These are phyloP conservation scores for Crotalus viridis DNA, from an alignment of 2,113 vertebrate species.

Conservation along the genomic window DNA sequence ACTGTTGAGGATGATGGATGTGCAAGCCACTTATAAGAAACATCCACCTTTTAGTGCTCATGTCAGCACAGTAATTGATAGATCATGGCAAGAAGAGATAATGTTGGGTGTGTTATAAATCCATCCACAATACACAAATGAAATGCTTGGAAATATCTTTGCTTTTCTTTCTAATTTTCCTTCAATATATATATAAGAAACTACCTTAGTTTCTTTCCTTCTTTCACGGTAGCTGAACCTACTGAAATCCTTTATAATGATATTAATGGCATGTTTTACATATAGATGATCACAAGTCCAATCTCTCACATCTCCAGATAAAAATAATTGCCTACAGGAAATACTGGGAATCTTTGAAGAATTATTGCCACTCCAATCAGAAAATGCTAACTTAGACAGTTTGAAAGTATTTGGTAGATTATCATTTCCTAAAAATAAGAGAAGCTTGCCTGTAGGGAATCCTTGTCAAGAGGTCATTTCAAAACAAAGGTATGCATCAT, in stretches of 20 bases:
- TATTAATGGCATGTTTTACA: slow-evolving; percentile 5
- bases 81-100: background rate
- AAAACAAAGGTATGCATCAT: background rate
- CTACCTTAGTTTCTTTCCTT: background rate
- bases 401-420: background rate
- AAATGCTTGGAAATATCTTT: slow-evolving; percentile 22
- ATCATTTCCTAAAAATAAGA: background rate
- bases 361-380: background rate
- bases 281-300: background rate
- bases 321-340: background rate
- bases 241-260: background rate
- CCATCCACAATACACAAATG: background rate
- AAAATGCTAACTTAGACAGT: background rate
- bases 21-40: background rate
- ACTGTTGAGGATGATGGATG: slow-evolving; percentile 8
- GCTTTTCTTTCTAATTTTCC: slow-evolving; percentile 3
- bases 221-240: accelerated
- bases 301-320: background rate
- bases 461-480: background rate
- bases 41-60: background rate
- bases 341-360: background rate
- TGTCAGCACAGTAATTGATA: background rate
- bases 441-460: background rate
- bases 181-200: slow-evolving; percentile 21
- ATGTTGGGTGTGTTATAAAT: slow-evolving; percentile 29